Conservation (phyloP, 2,888 invertebrate genomes). For the Clunio marinus region DNA sequence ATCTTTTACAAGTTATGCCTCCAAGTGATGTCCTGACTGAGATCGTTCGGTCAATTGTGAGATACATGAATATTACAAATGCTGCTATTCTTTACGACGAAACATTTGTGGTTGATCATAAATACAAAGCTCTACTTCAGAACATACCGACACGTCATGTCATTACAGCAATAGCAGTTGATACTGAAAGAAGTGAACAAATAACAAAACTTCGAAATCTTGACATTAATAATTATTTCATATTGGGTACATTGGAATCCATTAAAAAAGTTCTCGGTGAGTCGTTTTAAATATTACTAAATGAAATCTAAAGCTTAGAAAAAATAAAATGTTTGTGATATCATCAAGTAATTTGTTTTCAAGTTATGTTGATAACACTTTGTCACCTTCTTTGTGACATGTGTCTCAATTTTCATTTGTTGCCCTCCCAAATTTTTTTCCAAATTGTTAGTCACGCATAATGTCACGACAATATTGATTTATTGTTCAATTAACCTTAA, state of each 20-base stretch:
- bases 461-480: slow-evolving; percentile 20
- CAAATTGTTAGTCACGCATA: slow-evolving; percentile 30
- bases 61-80: slow-evolving; percentile 80
- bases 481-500: slow-evolving; percentile 10
- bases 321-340: too few relatives aligned
- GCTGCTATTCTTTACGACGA: slow-evolving; percentile 89
- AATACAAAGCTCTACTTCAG: slow-evolving; percentile 83
- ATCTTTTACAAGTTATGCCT: slow-evolving; percentile 76
- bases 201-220: slow-evolving; percentile 68
- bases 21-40: slow-evolving; percentile 82
- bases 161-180: slow-evolving; percentile 64
- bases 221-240: slow-evolving; percentile 85
- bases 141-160: slow-evolving; percentile 88
- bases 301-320: too few relatives aligned
- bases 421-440: not conserved
- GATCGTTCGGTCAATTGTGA: slow-evolving; percentile 74
- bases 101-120: slow-evolving; percentile 87
- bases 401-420: slow-evolving; percentile 2
- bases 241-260: slow-evolving; percentile 69
- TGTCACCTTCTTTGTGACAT: slow-evolving; percentile 21
- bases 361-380: slow-evolving; percentile 31
- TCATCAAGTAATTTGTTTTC: too few relatives aligned
- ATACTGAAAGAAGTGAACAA: slow-evolving; percentile 58
- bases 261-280: slow-evolving; percentile 66
- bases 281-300: too few relatives aligned